A percentile compares a stretch with the other conserved stretches of the same genome.
These are phyloP conservation scores for Himalopsyche phryganea DNA, from an alignment of 1,140 invertebrate genomes.

Conservation along the genomic window DNA sequence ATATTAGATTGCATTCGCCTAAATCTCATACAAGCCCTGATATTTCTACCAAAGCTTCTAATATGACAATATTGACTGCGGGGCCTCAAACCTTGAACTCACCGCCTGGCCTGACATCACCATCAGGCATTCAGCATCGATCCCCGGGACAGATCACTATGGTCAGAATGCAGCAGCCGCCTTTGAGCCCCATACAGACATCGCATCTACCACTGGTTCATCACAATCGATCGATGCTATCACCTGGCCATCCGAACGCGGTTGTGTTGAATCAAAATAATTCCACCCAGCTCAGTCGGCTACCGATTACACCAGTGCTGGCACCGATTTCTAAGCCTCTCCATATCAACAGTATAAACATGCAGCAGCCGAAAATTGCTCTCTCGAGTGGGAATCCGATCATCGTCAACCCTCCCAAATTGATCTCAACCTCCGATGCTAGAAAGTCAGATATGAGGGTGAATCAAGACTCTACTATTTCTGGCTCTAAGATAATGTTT, in stretches of 20 bases:
- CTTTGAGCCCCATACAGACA: constrained; percentile 48
- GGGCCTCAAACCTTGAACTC: constrained; percentile 42
- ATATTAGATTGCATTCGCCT: constrained; percentile 45
- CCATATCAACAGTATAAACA: constrained; percentile 46
- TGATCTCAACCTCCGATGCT: constrained; percentile 36
- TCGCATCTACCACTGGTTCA: constrained; percentile 41
- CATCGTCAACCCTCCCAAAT: constrained; percentile 41
- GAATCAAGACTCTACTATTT: constrained; percentile 37
- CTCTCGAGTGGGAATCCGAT: constrained; percentile 34
- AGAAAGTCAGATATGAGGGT: constrained; percentile 41
- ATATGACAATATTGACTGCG: constrained; percentile 45
- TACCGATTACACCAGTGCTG: constrained; percentile 55
- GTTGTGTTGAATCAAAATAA: constrained; percentile 48
- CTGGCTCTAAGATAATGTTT: constrained; percentile 47
- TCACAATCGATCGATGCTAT: constrained; percentile 44
- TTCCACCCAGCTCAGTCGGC: constrained; percentile 45
- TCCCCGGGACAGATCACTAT: constrained; percentile 49
- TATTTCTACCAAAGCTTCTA: constrained; percentile 41
- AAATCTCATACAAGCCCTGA: constrained; percentile 43
- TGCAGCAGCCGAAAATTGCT: constrained; percentile 48
- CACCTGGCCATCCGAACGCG: constrained; percentile 47
- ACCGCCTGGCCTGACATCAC: constrained; percentile 39
- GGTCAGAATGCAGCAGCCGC: constrained; percentile 51
- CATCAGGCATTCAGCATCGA: constrained; percentile 42
- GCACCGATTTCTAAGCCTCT: constrained; percentile 54